Evolutionary conservation across 23 tunicate species (phyloP), one percentile per base, ranked within the genome.

Genomic region (Styela plicata): DNA sequence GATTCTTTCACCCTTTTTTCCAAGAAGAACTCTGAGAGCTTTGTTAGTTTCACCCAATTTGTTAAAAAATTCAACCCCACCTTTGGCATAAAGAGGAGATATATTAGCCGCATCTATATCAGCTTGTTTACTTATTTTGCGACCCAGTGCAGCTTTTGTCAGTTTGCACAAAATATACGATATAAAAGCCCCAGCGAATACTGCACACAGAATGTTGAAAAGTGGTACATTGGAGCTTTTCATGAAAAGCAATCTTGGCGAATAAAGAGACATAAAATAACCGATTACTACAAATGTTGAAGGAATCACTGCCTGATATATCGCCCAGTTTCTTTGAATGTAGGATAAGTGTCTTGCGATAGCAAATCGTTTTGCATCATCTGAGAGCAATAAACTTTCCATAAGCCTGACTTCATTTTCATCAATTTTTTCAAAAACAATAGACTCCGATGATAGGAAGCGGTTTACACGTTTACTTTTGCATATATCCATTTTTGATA

Each of bases 321-420:
- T 17, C 1, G 89, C 87, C 98, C 98, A 93, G 79, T 93, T 93
- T 21, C 69, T 82, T 82, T 85, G 86, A 5, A 93, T 33, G 62
- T 70, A 86, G 25, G 63, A 63, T 24, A 93, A 26, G 36, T 83
- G 87, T 22, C 89, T 66, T 0, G 98, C 98, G 21, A 93, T 61
- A 37, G 86, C 93, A 85, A 88, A 93, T 52, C 84, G 84, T 70
- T 93, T 82, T 0, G 98, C 87, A 33, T 78, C 73, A 74, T 88
- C 89, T 2, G 98, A 93, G 26, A 88, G 64, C 29, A 93, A n/a
- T 30, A 93, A 78, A 19, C 94, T 89, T 71, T 93, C 87, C 65
- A 88, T 52, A 21, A 93, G 70, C 70, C 70, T 85, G 17, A 63
- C 31, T 81, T 93, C 93, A 63, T 52, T 88, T 19, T 69, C 77